Evolutionary conservation across 1,140 invertebrate species (phyloP).

Genomic region (Choristoneura fumiferana): DNA sequence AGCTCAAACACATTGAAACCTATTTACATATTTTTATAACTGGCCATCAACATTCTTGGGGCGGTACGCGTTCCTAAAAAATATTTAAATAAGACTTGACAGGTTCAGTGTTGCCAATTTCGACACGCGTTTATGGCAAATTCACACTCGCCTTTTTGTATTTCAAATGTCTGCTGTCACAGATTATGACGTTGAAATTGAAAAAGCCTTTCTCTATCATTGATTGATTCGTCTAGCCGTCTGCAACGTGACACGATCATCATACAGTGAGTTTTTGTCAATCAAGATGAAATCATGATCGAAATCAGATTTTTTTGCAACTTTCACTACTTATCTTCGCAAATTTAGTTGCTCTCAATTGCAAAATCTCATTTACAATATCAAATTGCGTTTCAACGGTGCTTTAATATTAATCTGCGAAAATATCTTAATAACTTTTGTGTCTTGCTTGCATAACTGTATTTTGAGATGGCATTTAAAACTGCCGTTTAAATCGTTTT

Average conservation of each 20-base stretch:
- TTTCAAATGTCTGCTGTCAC: constrained; percentile 2
- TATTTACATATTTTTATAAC: constrained; percentile 8
- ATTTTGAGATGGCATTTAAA: not conserved
- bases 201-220: constrained; percentile 12
- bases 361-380: constrained; percentile 3
- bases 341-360: constrained; percentile 3
- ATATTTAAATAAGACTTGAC: not conserved
- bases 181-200: constrained; percentile 16
- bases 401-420: constrained; percentile 5
- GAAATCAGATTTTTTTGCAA: not conserved
- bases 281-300: not conserved
- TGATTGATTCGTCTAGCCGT: constrained; percentile 13
- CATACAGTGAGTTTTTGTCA: not conserved
- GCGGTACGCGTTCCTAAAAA: not conserved
- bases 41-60: not conserved
- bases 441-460: constrained; percentile 1
- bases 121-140: not conserved
- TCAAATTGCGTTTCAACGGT: constrained; percentile 3
- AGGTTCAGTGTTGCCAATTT: not conserved
- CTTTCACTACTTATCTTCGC: constrained; percentile 16
- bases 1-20: not conserved
- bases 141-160: constrained; percentile 8
- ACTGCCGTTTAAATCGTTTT: no score
- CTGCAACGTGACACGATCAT: constrained; percentile 6
- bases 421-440: not conserved